Evolutionary conservation across 2,888 invertebrate genomes (phyloP).

Genomic region (Pristionchus maxplancki): DNA sequence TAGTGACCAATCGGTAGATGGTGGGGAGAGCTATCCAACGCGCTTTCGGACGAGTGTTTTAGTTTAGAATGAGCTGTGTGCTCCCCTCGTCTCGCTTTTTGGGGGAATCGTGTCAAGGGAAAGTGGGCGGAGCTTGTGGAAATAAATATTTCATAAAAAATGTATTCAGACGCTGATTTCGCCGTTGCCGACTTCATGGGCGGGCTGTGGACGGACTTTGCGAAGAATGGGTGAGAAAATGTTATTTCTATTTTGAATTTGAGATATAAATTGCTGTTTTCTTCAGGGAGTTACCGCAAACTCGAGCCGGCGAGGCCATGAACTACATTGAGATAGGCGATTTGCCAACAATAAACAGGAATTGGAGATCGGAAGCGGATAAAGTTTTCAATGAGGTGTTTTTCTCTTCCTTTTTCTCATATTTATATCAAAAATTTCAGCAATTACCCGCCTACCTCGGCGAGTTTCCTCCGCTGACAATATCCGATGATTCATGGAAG

Average conservation of each 20-base stretch:
- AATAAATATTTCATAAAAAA: no score
- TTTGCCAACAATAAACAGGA: background rate
- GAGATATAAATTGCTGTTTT: no score
- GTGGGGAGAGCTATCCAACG: no score
- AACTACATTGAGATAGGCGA: background rate
- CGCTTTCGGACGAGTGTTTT: no score
- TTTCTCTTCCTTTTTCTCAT: no score
- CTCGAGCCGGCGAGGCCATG: background rate
- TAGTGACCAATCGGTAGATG: no score
- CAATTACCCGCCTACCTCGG: background rate
- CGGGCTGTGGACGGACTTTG: background rate
- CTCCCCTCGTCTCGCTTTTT: no score
- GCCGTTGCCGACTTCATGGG: background rate
- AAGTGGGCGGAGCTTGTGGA: no score
- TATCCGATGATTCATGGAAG: background rate
- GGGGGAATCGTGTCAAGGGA: no score
- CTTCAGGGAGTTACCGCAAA: background rate
- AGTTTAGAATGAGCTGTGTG: no score
- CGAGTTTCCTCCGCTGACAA: background rate
- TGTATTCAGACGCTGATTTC: background rate
- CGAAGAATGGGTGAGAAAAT: constrained; percentile 2
- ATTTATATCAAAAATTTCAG: background rate
- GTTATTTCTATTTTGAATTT: no score
- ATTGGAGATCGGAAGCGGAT: background rate
- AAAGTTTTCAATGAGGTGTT: background rate